Base-by-base conservation (phyloP, 2,888 invertebrate genomes). In the Leucophenga maculata region DNA sequence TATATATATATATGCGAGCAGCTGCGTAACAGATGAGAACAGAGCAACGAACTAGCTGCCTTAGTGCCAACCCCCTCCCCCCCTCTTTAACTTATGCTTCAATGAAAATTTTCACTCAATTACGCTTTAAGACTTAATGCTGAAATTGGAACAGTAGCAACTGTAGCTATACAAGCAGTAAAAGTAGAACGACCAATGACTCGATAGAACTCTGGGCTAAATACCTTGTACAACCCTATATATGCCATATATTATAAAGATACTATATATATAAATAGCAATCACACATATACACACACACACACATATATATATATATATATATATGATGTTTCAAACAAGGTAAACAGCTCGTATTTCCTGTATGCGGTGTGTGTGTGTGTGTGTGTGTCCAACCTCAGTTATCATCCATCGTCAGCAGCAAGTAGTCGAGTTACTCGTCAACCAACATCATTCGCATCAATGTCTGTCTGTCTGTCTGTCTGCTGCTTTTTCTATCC, bases 31-130 rank as follows among this genome's bases (percentile, higher is more conserved):
- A 11, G 32, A 32, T 26, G 26, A 26, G 4, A 26, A 2, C 26
- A 26, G 26, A 26, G 3, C 26, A 26, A 26, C 26, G 26, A 26
- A 26, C 26, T 26, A 4, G 3, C 26, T 55, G 22, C 22, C 3
- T 14, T 13, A 11, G 55, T n/a, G n/a, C n/a, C n/a, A n/a, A n/a
- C n/a, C n/a, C n/a, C n/a, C n/a, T n/a, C n/a, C n/a, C n/a, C n/a
- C 18, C 8, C 11, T 44, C 39, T 55, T 68, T 67, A 77, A 77
- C 78, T 81, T 77, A 76, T 80, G 78, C 82, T 80, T 78, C 78
- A 83, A 72, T 85, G 80, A 78, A 82, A 83, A 77, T 84, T 74
- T 86, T 83, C 86, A 80, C 85, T 86, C 85, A 85, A 85, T 86
- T 85, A 84, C 79, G 74, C 81, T 85, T 84, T 80, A 84, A 80